A percentile compares a stretch with the other conserved stretches of the same genome.
Conservation (phyloP, 2,113 vertebrate species). For the Trematomus loennbergii region DNA sequence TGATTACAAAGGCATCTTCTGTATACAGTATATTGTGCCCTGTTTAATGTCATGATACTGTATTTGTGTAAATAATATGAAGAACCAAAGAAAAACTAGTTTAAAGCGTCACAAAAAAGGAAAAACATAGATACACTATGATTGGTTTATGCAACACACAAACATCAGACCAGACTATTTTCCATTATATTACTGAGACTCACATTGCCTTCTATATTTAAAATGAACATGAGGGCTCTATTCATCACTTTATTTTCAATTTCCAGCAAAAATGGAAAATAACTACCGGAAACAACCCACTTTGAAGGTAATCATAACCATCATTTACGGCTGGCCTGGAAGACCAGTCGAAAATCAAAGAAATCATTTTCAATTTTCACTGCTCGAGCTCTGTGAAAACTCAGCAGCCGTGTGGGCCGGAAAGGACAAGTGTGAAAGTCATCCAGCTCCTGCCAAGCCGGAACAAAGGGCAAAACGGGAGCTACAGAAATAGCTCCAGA, state of each 20-base stretch:
- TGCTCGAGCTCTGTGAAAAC: constrained; percentile 22
- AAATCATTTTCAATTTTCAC: constrained; percentile 39
- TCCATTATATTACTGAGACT: neutral
- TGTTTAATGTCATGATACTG: neutral
- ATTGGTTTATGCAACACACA: neutral
- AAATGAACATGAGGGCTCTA: neutral
- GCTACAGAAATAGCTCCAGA: constrained; percentile 59
- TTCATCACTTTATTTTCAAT: constrained; percentile 20
- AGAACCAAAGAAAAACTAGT: neutral
- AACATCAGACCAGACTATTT: neutral
- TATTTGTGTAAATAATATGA: neutral
- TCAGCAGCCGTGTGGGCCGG: constrained; percentile 37
- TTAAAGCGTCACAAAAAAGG: neutral
- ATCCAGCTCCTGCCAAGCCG: constrained; percentile 49
- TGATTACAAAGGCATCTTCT: neutral
- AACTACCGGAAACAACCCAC: constrained; percentile 8
- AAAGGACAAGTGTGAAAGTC: constrained; percentile 54
- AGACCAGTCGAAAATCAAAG: constrained; percentile 39
- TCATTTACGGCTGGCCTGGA: neutral
- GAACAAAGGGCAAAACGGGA: constrained; percentile 52
- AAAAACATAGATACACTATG: neutral
- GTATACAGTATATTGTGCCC: neutral
- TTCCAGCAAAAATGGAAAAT: constrained; percentile 7
- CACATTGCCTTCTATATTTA: constrained; percentile 2
- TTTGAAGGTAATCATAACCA: constrained; percentile 23